Percentiles rank a stretch among this genome's conserved stretches.
Conservation (phyloP, 2,113 vertebrate species). For the Atrichornis clamosus region DNA sequence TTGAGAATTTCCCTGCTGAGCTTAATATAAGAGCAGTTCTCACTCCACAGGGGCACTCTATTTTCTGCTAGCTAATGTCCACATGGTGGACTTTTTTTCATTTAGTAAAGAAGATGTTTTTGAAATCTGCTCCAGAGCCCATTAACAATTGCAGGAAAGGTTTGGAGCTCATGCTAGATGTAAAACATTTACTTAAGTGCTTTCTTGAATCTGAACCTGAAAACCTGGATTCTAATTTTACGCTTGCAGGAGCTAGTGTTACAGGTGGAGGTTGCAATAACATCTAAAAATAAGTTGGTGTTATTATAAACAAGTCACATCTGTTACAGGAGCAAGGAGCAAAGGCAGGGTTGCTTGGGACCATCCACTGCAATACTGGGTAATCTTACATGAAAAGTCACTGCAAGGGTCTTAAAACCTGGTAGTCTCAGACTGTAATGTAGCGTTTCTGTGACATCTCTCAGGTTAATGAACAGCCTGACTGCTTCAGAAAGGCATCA, state of each 20-base stretch:
- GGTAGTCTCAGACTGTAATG: not conserved
- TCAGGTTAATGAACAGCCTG: not conserved
- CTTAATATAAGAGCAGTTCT: slow-evolving; percentile 41
- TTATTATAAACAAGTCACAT: not conserved
- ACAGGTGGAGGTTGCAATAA: not conserved
- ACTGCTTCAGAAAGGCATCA: not conserved
- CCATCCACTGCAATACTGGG: not conserved
- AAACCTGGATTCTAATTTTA: not conserved
- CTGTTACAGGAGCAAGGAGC: not conserved
- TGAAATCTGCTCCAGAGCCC: not conserved
- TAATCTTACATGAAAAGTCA: not conserved
- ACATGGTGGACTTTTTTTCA: not conserved
- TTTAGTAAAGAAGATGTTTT: not conserved
- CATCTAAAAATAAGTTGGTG: not conserved
- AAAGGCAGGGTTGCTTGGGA: not conserved
- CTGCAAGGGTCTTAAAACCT: not conserved
- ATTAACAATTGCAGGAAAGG: not conserved
- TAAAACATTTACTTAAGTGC: not conserved
- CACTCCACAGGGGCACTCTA: not conserved
- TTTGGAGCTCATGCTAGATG: not conserved
- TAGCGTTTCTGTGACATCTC: not conserved
- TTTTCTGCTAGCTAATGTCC: slow-evolving; percentile 41
- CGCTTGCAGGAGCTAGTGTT: not conserved
- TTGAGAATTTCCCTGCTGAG: slow-evolving; percentile 33
- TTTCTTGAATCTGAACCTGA: not conserved